Evolutionary conservation across 1,140 invertebrate species (phyloP).

Genomic region (Brachionus koreanus): DNA sequence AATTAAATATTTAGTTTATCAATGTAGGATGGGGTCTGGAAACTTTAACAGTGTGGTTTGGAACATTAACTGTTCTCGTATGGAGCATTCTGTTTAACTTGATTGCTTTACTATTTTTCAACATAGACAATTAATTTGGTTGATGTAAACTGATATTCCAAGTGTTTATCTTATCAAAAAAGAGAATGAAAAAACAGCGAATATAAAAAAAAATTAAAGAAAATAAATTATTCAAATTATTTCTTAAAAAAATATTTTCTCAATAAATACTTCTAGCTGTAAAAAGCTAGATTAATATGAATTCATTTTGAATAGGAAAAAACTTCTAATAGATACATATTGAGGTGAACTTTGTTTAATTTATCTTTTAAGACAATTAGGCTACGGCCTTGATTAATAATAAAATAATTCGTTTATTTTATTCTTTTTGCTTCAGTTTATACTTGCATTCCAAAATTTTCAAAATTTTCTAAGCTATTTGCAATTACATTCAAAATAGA

Average conservation of each 20-base stretch:
- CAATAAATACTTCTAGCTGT: constrained; percentile 1
- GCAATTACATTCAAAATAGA: constrained; percentile 1
- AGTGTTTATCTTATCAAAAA: background rate
- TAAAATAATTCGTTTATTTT: background rate
- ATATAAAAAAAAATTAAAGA: background rate
- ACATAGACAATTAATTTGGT: constrained; percentile 4
- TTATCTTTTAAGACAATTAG: background rate
- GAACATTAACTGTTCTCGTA: background rate
- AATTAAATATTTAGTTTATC: background rate
- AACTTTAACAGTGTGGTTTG: constrained; percentile 19
- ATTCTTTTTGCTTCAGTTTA: background rate
- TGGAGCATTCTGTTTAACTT: constrained; percentile 36
- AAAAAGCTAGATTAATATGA: constrained; percentile 11
- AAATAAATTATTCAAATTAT: constrained; percentile 42
- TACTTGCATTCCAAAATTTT: constrained; percentile 2
- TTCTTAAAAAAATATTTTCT: background rate
- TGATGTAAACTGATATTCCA: background rate
- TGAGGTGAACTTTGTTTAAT: background rate
- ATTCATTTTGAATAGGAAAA: background rate
- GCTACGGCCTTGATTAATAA: background rate
- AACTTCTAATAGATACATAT: background rate
- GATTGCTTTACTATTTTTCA: constrained; percentile 26
- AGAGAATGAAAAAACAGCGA: background rate
- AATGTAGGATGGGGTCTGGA: constrained; percentile 11
- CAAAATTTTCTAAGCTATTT: background rate